Conservation (phyloP, 2,888 invertebrate species). For the Agrilus mali region DNA sequence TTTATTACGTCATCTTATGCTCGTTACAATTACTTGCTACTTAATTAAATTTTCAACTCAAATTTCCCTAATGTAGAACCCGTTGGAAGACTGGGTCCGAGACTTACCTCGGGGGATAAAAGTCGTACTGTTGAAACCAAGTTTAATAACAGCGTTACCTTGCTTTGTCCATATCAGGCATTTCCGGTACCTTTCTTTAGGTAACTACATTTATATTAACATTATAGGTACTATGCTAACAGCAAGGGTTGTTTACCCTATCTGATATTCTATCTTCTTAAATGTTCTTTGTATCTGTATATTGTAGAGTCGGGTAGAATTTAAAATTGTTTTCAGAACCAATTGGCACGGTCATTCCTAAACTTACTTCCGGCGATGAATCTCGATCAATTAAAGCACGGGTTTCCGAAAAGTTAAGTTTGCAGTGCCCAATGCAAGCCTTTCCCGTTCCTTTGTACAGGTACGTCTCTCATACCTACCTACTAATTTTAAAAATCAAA, state of each 20-base stretch:
- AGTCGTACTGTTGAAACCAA: constrained; percentile 26
- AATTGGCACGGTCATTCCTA: constrained; percentile 37
- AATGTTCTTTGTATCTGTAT: too few species aligned
- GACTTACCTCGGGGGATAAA: constrained; percentile 33
- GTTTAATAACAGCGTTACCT: constrained; percentile 32
- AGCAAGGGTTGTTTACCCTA: not conserved
- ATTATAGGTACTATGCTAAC: not conserved
- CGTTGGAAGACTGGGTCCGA: constrained; percentile 62
- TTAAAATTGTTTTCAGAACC: constrained; percentile 27
- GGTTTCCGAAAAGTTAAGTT: constrained; percentile 30
- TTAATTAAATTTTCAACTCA: not conserved
- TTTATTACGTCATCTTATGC: too few species aligned
- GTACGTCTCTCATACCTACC: constrained; percentile 14
- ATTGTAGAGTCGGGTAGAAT: too few species aligned
- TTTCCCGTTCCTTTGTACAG: constrained; percentile 48
- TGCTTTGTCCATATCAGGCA: constrained; percentile 53
- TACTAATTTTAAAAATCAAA: too few species aligned
- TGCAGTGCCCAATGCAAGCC: constrained; percentile 53
- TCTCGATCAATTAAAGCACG: constrained; percentile 23
- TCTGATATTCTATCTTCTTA: too few species aligned
- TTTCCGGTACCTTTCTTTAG: constrained; percentile 62
- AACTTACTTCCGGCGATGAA: constrained; percentile 31
- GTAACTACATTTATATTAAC: constrained; percentile 38
- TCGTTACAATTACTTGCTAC: too few species aligned
- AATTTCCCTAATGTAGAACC: constrained; percentile 43